Percentiles rank a stretch among this genome's conserved stretches.
Evolutionary conservation across 2,113 vertebrate species (phyloP).

Genomic region (Podarcis cretensis): DNA sequence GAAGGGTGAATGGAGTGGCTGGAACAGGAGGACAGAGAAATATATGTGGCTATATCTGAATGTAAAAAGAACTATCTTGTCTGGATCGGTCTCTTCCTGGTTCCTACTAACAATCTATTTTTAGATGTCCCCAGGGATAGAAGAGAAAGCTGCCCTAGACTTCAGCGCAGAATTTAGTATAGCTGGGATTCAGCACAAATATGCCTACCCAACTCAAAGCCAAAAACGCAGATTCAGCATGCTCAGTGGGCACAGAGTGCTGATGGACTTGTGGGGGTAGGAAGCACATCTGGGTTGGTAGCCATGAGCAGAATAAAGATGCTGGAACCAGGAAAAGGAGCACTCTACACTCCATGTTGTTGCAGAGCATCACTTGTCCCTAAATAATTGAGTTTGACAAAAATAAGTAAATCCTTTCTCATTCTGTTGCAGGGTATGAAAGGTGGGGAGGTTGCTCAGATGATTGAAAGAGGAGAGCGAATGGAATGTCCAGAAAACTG

Average conservation of each 20-base stretch:
- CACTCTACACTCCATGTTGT: no score
- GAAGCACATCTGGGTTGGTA: no score
- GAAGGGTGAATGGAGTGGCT: no score
- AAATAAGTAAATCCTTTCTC: not conserved
- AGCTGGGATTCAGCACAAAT: not conserved
- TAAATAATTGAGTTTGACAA: not conserved
- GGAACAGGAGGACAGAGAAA: no score
- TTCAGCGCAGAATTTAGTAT: not conserved
- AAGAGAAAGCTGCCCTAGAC: not conserved
- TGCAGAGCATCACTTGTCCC: not conserved
- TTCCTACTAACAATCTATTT: not conserved
- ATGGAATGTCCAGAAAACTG: slow-evolving; percentile 86
- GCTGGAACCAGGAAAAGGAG: no score
- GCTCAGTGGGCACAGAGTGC: no score
- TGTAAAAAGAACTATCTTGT: no score
- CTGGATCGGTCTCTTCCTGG: no score
- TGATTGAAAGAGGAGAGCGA: slow-evolving; percentile 90
- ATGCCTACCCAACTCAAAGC: not conserved
- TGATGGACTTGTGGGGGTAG: no score
- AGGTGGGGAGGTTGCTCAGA: slow-evolving; percentile 90
- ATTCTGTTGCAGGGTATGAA: slow-evolving; percentile 88
- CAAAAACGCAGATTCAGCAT: not conserved
- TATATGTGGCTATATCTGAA: no score
- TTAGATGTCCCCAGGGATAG: not conserved
- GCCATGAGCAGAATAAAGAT: no score